Evolutionary conservation across 2,113 vertebrate species (phyloP).

Genomic region (Gadus chalcogrammus): DNA sequence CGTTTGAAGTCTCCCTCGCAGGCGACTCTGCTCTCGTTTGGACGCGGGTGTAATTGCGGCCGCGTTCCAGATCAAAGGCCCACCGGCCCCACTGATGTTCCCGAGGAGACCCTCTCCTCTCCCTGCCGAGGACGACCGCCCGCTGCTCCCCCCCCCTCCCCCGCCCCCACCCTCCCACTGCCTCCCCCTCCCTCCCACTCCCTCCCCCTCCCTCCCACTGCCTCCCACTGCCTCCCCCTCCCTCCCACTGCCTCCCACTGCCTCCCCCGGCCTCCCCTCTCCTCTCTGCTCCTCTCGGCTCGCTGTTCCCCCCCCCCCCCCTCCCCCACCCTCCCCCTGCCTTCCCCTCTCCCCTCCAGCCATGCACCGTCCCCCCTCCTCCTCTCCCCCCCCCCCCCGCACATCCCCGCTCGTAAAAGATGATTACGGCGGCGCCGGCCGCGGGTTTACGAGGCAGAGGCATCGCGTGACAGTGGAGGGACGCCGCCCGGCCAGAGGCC

Average conservation of each 20-base stretch:
- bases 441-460: constrained; percentile 97
- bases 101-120: constrained; percentile 92
- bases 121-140: constrained; percentile 85
- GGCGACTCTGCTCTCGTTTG: constrained; percentile 79
- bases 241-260: constrained; percentile 12
- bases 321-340: no score
- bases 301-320: no score
- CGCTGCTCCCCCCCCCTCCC: constrained; percentile 93
- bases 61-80: constrained; percentile 90
- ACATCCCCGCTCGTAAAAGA: constrained; percentile 99
- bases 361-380: constrained; percentile 76
- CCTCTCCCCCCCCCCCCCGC: constrained; percentile 75
- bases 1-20: constrained; percentile 77
- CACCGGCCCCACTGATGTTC: constrained; percentile 92
- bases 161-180: no score
- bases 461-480: constrained; percentile 91
- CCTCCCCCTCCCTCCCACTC: no score
- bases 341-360: constrained; percentile 94
- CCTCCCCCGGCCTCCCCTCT: no score
- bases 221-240: no score
- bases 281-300: constrained; percentile 10
- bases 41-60: constrained; percentile 94
- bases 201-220: constrained; percentile 78
- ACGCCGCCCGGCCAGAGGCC: constrained; percentile 83
- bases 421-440: constrained; percentile 99